These are phyloP conservation scores for Hymenochirus boettgeri DNA, from an alignment of 2,113 vertebrate genomes.

Conservation along the genomic window DNA sequence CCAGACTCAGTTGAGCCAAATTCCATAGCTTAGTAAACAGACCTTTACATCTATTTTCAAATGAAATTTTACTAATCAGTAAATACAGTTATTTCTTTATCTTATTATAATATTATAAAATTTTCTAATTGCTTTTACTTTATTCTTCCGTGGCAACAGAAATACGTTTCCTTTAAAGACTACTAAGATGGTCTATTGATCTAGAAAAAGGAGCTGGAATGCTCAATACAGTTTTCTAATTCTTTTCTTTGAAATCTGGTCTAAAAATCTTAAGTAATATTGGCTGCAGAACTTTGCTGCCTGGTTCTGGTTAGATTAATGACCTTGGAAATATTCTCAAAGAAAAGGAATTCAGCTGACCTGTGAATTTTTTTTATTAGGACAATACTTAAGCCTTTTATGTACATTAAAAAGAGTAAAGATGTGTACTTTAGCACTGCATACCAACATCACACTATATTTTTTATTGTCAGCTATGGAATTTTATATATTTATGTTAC, in stretches of 20 bases:
- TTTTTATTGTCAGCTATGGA: conserved; percentile 1
- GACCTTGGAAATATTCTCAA: conserved; percentile 27
- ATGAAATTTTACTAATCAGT: too few species aligned
- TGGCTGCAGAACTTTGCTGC: conserved; percentile 34
- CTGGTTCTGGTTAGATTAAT: conserved; percentile 36
- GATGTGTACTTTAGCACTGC: conserved; percentile 12
- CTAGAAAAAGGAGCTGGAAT: conserved; percentile 29
- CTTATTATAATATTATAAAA: too few species aligned
- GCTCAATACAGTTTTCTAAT: conserved; percentile 20
- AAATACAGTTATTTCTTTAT: too few species aligned
- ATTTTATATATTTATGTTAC: conserved; percentile 7
- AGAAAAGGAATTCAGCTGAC: conserved; percentile 38
- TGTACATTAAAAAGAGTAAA: conserved; percentile 13
- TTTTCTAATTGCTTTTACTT: too few species aligned
- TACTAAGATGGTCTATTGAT: conserved; percentile 15
- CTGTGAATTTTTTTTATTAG: conserved; percentile 32
- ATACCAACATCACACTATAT: not conserved
- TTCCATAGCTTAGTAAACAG: too few species aligned
- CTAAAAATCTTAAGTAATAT: conserved; percentile 35
- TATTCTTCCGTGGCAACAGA: not conserved
- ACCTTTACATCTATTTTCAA: too few species aligned
- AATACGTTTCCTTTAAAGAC: not conserved
- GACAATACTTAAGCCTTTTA: conserved; percentile 23
- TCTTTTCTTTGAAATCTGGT: conserved; percentile 17
- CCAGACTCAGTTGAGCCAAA: too few species aligned